phyloP scores from a whole-genome alignment of 2,888 invertebrate genomes.

The Acanthoscelides obtectus region DNA sequence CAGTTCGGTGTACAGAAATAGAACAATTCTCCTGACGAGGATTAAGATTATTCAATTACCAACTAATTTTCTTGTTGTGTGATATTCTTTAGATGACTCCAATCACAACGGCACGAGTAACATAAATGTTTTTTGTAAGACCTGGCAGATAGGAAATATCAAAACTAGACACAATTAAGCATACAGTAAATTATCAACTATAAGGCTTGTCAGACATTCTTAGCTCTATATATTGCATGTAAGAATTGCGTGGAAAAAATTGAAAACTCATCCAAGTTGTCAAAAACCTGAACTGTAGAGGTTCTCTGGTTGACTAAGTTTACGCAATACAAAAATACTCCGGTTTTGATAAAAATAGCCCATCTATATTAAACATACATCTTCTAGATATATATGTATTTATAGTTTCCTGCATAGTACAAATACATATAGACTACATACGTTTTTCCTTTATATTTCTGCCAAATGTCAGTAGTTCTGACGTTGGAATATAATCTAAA shows the following conservation, averaged over 20 bases:
- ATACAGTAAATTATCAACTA: too few relatives aligned
- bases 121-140: too few relatives aligned
- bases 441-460: neutral
- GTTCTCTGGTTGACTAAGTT: too few relatives aligned
- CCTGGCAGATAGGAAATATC: too few relatives aligned
- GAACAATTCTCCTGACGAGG: too few relatives aligned
- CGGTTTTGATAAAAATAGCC: neutral
- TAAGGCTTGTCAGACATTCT: too few relatives aligned
- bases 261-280: too few relatives aligned
- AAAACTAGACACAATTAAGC: too few relatives aligned
- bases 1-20: too few relatives aligned
- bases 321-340: neutral
- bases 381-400: neutral
- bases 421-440: neutral
- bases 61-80: neutral
- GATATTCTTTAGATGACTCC: neutral
- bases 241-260: too few relatives aligned
- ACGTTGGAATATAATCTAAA: neutral
- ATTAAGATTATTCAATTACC: neutral
- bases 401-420: neutral
- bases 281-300: too few relatives aligned
- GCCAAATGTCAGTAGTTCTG: neutral
- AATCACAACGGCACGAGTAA: neutral
- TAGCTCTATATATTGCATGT: too few relatives aligned
- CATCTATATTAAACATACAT: neutral